A percentile compares a stretch with the other conserved stretches of the same genome.
phyloP scores from a whole-genome alignment of 2,888 invertebrate species.

The Elmis aenea region DNA sequence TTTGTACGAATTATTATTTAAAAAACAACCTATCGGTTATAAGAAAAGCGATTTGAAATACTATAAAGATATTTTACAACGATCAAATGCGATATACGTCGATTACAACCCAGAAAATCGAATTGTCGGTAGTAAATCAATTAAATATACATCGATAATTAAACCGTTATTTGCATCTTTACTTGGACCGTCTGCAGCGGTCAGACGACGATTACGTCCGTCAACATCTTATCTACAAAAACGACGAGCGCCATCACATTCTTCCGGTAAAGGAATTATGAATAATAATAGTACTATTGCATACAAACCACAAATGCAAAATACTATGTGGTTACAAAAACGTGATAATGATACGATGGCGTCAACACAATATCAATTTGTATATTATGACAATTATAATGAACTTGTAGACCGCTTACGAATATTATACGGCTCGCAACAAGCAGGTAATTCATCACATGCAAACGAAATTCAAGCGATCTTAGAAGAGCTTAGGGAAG shows the following conservation, averaged over 20 bases:
- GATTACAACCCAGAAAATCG: neutral
- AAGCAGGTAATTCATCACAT: slow-evolving; percentile 2
- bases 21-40: neutral
- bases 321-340: too few species aligned
- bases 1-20: slow-evolving; percentile 4
- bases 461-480: slow-evolving; percentile 5
- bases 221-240: too few species aligned
- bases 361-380: too few species aligned
- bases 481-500: slow-evolving; percentile 1
- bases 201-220: too few species aligned
- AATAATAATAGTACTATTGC: too few species aligned
- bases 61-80: slow-evolving; percentile 3
- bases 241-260: too few species aligned
- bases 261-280: too few species aligned
- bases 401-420: neutral
- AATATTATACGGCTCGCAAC: slow-evolving; percentile 1
- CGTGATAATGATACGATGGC: too few species aligned
- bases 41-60: neutral
- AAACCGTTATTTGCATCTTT: neutral
- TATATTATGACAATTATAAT: slow-evolving; percentile 1
- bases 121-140: neutral
- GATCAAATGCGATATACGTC: slow-evolving; percentile 1
- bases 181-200: too few species aligned
- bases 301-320: too few species aligned
- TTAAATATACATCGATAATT: slow-evolving; percentile 4